phyloP scores from a whole-genome alignment of 2,113 vertebrate genomes.

The Centropus unirufus region DNA sequence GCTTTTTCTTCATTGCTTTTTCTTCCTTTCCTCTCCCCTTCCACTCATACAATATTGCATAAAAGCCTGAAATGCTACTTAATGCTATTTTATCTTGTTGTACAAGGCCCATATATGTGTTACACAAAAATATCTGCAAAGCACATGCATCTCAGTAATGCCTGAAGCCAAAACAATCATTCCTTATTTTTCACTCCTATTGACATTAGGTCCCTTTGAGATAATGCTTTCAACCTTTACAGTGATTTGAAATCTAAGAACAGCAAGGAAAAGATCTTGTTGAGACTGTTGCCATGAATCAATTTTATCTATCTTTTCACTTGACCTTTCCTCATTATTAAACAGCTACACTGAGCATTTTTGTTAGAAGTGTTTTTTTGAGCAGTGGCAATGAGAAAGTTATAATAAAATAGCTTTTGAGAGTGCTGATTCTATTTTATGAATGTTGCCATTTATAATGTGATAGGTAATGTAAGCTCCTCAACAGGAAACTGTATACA shows the following conservation, averaged over 20 bases:
- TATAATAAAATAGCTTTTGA: background rate
- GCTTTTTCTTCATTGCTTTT: too few species aligned
- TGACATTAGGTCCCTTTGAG: background rate
- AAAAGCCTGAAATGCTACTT: slow-evolving; percentile 7
- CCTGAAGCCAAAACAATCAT: background rate
- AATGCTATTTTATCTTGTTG: slow-evolving; percentile 19
- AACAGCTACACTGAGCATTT: slow-evolving; percentile 34
- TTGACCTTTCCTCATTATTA: slow-evolving; percentile 38
- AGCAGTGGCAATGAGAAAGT: background rate
- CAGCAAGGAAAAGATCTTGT: slow-evolving; percentile 18
- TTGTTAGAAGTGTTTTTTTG: background rate
- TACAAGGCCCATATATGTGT: background rate
- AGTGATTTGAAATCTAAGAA: background rate
- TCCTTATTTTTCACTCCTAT: background rate
- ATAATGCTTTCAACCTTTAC: background rate
- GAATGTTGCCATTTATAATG: slow-evolving; percentile 21
- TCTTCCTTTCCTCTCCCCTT: too few species aligned
- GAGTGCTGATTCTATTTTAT: slow-evolving; percentile 11
- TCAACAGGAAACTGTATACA: slow-evolving; percentile 72
- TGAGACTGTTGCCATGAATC: background rate
- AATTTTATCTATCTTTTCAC: slow-evolving; percentile 16
- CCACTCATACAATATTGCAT: background rate
- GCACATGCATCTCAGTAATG: background rate
- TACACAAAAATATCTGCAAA: slow-evolving; percentile 26
- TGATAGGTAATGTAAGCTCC: slow-evolving; percentile 21